phyloP scores from a whole-genome alignment of 1,140 invertebrate genomes.

The Danaus melanippus region DNA sequence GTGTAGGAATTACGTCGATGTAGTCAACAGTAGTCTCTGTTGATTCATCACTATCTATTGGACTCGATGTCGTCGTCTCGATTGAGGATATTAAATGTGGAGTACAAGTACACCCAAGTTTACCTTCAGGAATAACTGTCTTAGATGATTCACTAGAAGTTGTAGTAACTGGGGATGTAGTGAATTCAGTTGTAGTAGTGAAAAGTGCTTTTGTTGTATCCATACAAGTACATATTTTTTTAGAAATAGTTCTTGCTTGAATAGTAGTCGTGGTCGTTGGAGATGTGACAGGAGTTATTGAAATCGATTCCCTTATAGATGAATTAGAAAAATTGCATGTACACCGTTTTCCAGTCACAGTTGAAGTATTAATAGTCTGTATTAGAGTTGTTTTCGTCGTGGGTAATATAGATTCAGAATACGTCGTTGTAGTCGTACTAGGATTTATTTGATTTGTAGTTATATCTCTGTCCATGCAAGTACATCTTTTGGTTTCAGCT shows the following conservation, averaged over 20 bases:
- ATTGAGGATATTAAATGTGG: not conserved
- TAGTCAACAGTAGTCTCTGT: constrained; percentile 1
- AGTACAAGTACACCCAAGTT: not conserved
- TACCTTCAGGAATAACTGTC: not conserved
- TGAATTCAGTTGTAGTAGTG: constrained; percentile 2
- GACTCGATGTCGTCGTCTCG: not conserved
- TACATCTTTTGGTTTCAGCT: too few relatives aligned
- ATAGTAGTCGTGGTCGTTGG: too few relatives aligned
- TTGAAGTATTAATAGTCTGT: not conserved
- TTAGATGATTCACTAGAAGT: constrained; percentile 7
- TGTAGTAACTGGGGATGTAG: constrained; percentile 7
- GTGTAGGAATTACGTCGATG: constrained; percentile 3
- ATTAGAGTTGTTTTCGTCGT: not conserved
- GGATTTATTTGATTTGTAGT: constrained; percentile 10
- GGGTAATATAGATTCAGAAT: not conserved
- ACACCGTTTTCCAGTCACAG: not conserved
- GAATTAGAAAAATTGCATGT: not conserved
- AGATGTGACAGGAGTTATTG: not conserved
- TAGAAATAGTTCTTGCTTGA: not conserved
- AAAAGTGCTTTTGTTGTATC: not conserved
- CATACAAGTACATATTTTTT: constrained; percentile 7
- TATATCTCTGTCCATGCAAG: too few relatives aligned
- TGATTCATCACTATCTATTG: not conserved
- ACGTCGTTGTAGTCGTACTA: constrained; percentile 11
- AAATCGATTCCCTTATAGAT: constrained; percentile 1